Conservation (phyloP, 2,888 invertebrate genomes). For the Phania funesta region DNA sequence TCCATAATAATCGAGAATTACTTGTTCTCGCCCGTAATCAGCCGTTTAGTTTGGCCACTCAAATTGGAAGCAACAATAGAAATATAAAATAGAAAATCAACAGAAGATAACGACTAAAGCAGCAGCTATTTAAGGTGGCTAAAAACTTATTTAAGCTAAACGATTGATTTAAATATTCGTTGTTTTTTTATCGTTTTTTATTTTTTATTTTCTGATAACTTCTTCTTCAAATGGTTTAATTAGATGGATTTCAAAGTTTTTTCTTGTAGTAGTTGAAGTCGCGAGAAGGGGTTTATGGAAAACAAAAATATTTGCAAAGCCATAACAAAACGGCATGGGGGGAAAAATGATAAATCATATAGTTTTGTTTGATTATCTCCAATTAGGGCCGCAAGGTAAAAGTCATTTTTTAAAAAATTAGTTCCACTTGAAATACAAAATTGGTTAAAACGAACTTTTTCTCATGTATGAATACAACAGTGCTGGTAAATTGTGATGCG, state of each 20-base stretch:
- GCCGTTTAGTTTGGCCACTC: conserved; percentile 44
- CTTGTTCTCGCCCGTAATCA: conserved; percentile 67
- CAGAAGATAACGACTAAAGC: conserved; percentile 22
- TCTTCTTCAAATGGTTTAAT: conserved; percentile 10
- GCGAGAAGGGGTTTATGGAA: conserved; percentile 29
- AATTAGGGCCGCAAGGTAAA: not conserved
- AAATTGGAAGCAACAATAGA: conserved; percentile 21
- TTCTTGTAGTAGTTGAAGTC: not conserved
- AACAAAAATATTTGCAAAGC: conserved; percentile 25
- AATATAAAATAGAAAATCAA: conserved; percentile 9
- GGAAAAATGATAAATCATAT: not conserved
- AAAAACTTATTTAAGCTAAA: conserved; percentile 53
- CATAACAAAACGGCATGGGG: conserved; percentile 27
- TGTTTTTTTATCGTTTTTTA: not conserved
- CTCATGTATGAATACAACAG: not conserved
- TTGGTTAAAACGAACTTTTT: not conserved
- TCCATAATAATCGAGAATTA: conserved; percentile 74
- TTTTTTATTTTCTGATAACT: conserved; percentile 19
- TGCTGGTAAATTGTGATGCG: too few species aligned
- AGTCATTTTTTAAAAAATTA: not conserved
- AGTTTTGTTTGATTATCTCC: not conserved
- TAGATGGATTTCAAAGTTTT: not conserved
- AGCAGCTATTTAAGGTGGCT: conserved; percentile 44
- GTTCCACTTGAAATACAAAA: not conserved
- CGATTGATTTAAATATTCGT: conserved; percentile 40